Evolutionary conservation across 1,140 invertebrate genomes (phyloP).

Genomic region (Ooceraea biroi): DNA sequence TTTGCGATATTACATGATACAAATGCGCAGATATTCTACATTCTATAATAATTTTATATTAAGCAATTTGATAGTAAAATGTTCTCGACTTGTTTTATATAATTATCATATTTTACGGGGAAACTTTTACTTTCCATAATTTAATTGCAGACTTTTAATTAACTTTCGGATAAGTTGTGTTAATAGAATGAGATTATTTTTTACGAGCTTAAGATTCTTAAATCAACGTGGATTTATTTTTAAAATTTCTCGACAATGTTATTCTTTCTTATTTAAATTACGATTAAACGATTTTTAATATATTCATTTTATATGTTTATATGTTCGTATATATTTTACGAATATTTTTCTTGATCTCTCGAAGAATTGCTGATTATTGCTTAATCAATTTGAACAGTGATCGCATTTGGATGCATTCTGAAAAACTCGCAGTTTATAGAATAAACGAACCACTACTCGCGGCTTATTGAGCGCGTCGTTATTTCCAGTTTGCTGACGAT

Average conservation of each 20-base stretch:
- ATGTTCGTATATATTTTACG: background rate
- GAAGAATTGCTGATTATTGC: background rate
- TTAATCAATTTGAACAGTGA: background rate
- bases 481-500: constrained; percentile 30
- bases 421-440: constrained; percentile 27
- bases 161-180: constrained; percentile 4
- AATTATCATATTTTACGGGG: background rate
- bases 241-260: background rate
- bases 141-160: constrained; percentile 30
- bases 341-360: background rate
- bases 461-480: background rate
- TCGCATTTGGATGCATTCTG: background rate
- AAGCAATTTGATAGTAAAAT: constrained; percentile 19
- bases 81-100: constrained; percentile 10
- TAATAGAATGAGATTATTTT: constrained; percentile 13
- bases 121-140: background rate
- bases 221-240: constrained; percentile 8
- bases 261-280: background rate
- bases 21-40: background rate
- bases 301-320: background rate
- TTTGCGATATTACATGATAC: background rate
- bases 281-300: no score
- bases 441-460: background rate
- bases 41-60: background rate
- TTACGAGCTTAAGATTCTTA: background rate